Percentiles rank a stretch among this genome's conserved stretches.
phyloP scores from a whole-genome alignment of 2,113 vertebrate species.

The Gallinago undulata region DNA sequence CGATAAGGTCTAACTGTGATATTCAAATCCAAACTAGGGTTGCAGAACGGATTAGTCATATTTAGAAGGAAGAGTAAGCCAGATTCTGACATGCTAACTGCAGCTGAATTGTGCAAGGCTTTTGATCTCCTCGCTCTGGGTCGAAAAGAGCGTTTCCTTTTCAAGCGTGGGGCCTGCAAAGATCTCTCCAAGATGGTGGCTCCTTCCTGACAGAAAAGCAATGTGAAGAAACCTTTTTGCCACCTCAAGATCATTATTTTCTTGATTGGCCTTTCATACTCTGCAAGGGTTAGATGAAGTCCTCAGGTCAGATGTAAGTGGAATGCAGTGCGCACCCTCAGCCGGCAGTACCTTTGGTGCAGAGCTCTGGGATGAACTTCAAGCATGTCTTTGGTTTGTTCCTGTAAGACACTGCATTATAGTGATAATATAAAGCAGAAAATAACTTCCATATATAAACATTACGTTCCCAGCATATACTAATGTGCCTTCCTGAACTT shows the following conservation, averaged over 20 bases:
- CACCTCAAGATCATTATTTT: neutral
- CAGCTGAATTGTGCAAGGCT: neutral
- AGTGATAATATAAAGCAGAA: neutral
- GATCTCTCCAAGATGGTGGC: fast-evolving
- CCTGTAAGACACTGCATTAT: neutral
- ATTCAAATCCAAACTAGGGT: neutral
- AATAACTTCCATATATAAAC: neutral
- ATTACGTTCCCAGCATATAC: neutral
- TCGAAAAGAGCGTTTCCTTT: neutral
- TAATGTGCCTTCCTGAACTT: neutral
- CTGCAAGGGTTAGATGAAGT: neutral
- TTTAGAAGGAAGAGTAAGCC: neutral
- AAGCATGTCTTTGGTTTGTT: neutral
- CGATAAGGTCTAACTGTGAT: neutral
- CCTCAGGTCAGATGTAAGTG: neutral
- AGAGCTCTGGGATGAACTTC: neutral
- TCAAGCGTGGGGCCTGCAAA: neutral
- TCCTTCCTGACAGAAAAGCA: neutral
- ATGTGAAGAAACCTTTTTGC: neutral
- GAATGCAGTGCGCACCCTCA: fast-evolving
- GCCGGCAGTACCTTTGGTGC: neutral
- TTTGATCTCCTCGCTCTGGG: neutral
- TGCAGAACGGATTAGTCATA: neutral
- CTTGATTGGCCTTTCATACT: neutral
- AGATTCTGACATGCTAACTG: neutral